phyloP scores from a whole-genome alignment of 2,113 vertebrate genomes.

The Scomber colias region DNA sequence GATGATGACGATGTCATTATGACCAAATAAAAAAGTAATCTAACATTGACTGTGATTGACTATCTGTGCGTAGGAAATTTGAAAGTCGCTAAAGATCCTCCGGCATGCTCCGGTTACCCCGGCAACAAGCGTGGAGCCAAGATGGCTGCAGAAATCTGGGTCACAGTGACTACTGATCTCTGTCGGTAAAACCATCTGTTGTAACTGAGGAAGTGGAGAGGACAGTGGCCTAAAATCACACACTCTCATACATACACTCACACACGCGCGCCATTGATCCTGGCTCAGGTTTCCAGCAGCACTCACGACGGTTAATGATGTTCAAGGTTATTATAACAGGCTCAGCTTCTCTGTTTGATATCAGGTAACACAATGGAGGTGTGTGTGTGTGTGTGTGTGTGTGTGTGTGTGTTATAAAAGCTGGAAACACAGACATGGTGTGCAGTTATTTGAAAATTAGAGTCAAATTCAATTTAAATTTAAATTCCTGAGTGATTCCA shows the following conservation, averaged over 20 bases:
- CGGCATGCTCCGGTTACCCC: slow-evolving; percentile 46
- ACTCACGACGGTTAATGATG: slow-evolving; percentile 40
- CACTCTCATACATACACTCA: neutral
- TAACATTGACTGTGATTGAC: neutral
- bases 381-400: neutral
- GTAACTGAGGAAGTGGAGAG: slow-evolving; percentile 29
- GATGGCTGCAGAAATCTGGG: slow-evolving; percentile 62
- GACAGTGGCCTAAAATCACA: neutral
- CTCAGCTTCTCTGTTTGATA: slow-evolving; percentile 18
- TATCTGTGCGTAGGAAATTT: slow-evolving; percentile 38
- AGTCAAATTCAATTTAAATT: no score
- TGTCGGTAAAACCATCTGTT: slow-evolving; percentile 68
- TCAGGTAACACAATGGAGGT: neutral
- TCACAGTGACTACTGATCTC: slow-evolving; percentile 62
- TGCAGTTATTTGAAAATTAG: no score
- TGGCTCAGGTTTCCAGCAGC: slow-evolving; percentile 49
- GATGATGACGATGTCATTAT: neutral
- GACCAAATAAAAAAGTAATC: neutral
- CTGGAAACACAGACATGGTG: neutral
- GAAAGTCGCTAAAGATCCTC: neutral
- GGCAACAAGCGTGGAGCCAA: slow-evolving; percentile 46
- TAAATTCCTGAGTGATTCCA: no score
- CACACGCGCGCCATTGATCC: slow-evolving; percentile 1
- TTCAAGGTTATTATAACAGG: slow-evolving; percentile 24
- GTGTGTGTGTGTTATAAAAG: neutral